Conservation (phyloP, 2,888 invertebrate genomes). For the Cheilosia pagana region DNA sequence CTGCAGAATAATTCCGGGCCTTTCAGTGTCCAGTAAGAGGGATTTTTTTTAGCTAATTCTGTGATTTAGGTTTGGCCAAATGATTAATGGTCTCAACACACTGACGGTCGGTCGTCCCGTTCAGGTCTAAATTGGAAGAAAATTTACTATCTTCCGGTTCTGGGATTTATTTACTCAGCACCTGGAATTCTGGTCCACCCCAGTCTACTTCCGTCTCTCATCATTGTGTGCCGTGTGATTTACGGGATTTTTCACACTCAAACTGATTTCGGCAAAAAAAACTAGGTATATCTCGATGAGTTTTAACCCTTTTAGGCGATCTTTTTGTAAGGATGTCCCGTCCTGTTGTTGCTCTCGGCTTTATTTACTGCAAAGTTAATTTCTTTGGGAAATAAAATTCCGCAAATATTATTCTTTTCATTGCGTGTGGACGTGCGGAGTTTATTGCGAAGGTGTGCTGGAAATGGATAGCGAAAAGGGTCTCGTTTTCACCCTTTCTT, state of each 20-base stretch:
- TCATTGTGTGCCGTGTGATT: constrained; percentile 56
- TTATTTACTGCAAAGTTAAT: constrained; percentile 45
- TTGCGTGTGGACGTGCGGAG: constrained; percentile 25
- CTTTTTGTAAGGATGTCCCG: not conserved
- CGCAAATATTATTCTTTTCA: constrained; percentile 65
- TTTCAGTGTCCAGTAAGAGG: constrained; percentile 36
- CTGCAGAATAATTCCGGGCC: constrained; percentile 55
- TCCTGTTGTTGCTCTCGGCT: constrained; percentile 29
- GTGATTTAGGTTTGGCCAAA: constrained; percentile 37
- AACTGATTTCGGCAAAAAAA: constrained; percentile 42
- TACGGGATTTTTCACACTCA: constrained; percentile 62
- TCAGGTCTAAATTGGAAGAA: constrained; percentile 43
- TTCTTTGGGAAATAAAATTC: constrained; percentile 38
- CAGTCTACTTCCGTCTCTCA: constrained; percentile 48
- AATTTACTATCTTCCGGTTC: constrained; percentile 58
- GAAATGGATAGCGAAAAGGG: constrained; percentile 38
- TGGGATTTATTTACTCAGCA: constrained; percentile 65
- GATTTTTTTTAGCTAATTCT: not conserved
- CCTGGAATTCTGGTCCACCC: constrained; percentile 52
- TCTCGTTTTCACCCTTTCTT: constrained; percentile 48
- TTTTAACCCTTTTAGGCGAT: constrained; percentile 29
- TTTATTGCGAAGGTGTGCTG: constrained; percentile 70
- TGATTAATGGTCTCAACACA: constrained; percentile 70
- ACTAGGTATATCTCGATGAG: not conserved
- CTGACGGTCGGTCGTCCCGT: constrained; percentile 14